Base-by-base conservation (phyloP, 2,113 vertebrate species). In the Oncorhynchus clarkii region DNA sequence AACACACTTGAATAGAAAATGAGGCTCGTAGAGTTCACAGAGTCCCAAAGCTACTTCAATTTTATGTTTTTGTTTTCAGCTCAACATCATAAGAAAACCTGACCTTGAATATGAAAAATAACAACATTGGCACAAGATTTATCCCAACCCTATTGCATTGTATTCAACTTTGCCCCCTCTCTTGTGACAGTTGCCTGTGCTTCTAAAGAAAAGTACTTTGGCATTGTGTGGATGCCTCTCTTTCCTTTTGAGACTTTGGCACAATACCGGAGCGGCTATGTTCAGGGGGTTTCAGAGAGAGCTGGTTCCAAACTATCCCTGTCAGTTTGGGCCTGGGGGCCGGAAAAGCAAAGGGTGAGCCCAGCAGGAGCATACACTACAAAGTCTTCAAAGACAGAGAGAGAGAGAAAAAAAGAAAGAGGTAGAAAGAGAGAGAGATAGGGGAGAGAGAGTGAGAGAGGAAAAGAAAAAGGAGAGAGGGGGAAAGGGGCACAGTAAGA, bases 301-400 rank as follows among this genome's bases (percentile, higher is more conserved):
- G 45, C 54, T 62, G 26, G 48, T 57, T 69, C 75, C 70, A 81
- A 85, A 85, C 66, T 70, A 74, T 51, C 74, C 54, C 64, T 77
- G 84, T 80, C 82, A 83, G 79, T 48, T 84, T 24, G 24, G 68
- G 70, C 70, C 67, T 57, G 20, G 60, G 48, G 73, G 73, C 77
- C 82, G 75, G 82, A 86, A 87, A 82, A 75, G 79, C 81, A 81
- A 67, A 74, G 62, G 78, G 73, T 70, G 45, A 80, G 75, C 78
- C 73, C 80, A 84, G 83, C 70, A 65, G 83, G 80, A 66, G 29
- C 7, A 67, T 71, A 6, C 67, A 76, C 70, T 82, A 82, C 80
- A 86, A 71, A 81, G 74, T 71, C 72, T 34, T 34, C 34, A 11
- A 9, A 45, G 39, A 11, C 8, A 3, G 39, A 11, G 9, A 45